These are phyloP conservation scores for Eudemis profundana DNA, from an alignment of 2,888 invertebrate species.

Conservation along the genomic window DNA sequence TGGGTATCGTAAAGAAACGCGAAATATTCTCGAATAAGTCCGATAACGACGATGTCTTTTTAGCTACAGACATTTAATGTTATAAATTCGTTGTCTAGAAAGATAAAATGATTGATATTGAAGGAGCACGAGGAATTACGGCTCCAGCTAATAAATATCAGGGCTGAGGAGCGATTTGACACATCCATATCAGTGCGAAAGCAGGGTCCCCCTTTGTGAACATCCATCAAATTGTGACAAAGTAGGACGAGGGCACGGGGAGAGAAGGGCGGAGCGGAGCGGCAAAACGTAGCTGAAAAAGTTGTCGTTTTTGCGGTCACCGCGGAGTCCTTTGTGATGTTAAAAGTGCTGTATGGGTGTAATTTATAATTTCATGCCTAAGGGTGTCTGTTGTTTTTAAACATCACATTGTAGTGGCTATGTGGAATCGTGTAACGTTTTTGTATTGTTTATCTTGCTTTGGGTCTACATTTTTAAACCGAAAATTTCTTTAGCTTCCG, in stretches of 20 bases:
- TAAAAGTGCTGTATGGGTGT: slow-evolving; percentile 15
- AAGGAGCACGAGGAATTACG: slow-evolving; percentile 33
- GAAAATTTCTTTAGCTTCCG: too few species aligned
- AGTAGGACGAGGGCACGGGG: slow-evolving; percentile 56
- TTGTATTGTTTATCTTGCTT: background rate
- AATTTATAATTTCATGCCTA: slow-evolving; percentile 29
- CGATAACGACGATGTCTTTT: slow-evolving; percentile 39
- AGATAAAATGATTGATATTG: slow-evolving; percentile 42
- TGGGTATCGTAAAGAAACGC: slow-evolving; percentile 39
- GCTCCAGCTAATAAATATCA: slow-evolving; percentile 41
- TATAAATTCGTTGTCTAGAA: slow-evolving; percentile 40
- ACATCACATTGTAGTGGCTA: background rate
- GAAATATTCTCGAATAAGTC: slow-evolving; percentile 31
- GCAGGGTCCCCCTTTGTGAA: slow-evolving; percentile 47
- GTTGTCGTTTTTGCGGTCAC: slow-evolving; percentile 40
- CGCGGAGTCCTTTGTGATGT: slow-evolving; percentile 22
- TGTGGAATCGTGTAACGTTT: background rate
- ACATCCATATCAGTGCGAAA: slow-evolving; percentile 47
- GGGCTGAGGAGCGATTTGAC: slow-evolving; percentile 48
- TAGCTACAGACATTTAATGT: slow-evolving; percentile 36
- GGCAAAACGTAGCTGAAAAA: slow-evolving; percentile 40
- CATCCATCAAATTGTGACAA: slow-evolving; percentile 75
- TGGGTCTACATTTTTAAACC: too few species aligned
- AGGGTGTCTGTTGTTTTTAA: slow-evolving; percentile 7
- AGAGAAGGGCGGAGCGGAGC: slow-evolving; percentile 31